Evolutionary conservation across 1,140 invertebrate species (phyloP).

Genomic region (Mactra quadrangularis): DNA sequence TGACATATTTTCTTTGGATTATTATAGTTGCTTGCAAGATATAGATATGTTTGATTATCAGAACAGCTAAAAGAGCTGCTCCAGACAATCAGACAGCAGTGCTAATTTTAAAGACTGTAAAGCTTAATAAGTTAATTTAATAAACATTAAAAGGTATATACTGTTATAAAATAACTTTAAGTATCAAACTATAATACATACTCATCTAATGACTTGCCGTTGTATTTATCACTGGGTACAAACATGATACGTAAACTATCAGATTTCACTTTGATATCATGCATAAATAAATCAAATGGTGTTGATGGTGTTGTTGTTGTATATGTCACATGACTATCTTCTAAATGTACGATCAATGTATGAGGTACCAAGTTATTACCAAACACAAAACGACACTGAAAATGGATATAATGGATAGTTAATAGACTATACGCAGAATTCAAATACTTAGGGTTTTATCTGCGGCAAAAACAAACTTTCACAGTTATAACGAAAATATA

Average conservation of each 20-base stretch:
- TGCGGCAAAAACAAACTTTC: too few species aligned
- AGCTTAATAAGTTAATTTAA: too few species aligned
- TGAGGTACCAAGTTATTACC: slow-evolving; percentile 98
- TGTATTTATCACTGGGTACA: slow-evolving; percentile 96
- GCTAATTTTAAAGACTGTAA: too few species aligned
- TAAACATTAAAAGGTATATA: too few species aligned
- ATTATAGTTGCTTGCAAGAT: too few species aligned
- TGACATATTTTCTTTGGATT: too few species aligned
- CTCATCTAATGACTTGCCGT: slow-evolving; percentile 93
- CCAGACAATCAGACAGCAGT: too few species aligned
- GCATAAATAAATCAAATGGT: slow-evolving; percentile 97
- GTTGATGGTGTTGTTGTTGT: slow-evolving; percentile 97
- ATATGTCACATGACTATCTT: slow-evolving; percentile 97
- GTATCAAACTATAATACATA: slow-evolving; percentile 68
- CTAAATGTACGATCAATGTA: slow-evolving; percentile 95
- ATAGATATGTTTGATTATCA: too few species aligned
- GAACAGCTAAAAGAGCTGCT: too few species aligned
- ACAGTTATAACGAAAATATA: too few species aligned
- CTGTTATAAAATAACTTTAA: too few species aligned
- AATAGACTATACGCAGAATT: neutral
- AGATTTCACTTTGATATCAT: slow-evolving; percentile 96
- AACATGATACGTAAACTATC: slow-evolving; percentile 97
- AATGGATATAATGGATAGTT: neutral
- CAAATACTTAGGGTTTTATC: too few species aligned
- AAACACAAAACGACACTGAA: slow-evolving; percentile 94